Percentiles rank a stretch among this genome's conserved stretches.
Evolutionary conservation across 2,888 invertebrate species (phyloP).

Genomic region (Malthinus seriepunctatus): DNA sequence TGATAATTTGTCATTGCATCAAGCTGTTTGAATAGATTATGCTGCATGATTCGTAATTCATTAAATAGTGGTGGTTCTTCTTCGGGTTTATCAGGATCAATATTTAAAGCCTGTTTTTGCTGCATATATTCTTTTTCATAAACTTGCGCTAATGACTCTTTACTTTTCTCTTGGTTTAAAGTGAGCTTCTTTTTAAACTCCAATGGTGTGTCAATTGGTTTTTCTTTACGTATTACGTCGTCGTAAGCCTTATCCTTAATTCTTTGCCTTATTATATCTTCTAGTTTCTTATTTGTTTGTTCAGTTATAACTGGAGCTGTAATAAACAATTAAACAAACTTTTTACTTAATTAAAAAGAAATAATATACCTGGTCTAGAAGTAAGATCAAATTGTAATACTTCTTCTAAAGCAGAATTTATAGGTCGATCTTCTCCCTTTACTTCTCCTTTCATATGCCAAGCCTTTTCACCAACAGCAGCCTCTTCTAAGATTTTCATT

Average conservation of each 20-base stretch:
- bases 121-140: slow-evolving; percentile 87
- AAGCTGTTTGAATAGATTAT: slow-evolving; percentile 77
- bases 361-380: slow-evolving; percentile 63
- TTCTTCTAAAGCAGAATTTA: slow-evolving; percentile 92
- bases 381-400: slow-evolving; percentile 88
- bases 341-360: not conserved
- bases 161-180: slow-evolving; percentile 92
- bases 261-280: slow-evolving; percentile 88
- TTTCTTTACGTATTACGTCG: slow-evolving; percentile 86
- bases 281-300: slow-evolving; percentile 82
- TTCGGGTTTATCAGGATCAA: slow-evolving; percentile 60
- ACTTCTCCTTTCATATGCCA: slow-evolving; percentile 96
- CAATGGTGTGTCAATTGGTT: slow-evolving; percentile 78
- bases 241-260: slow-evolving; percentile 95
- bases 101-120: slow-evolving; percentile 62
- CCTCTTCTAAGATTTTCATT: slow-evolving; percentile 72
- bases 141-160: slow-evolving; percentile 88
- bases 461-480: slow-evolving; percentile 78
- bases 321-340: slow-evolving; percentile 19
- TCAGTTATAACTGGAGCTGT: slow-evolving; percentile 89
- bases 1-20: slow-evolving; percentile 94
- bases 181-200: slow-evolving; percentile 87
- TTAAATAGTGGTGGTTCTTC: slow-evolving; percentile 78
- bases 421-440: slow-evolving; percentile 75
- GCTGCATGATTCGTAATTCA: slow-evolving; percentile 76